Percentiles rank a stretch among this genome's conserved stretches.
These are phyloP conservation scores for Rousettus leschenaultii DNA, from an alignment of 2,113 vertebrate species.

Conservation along the genomic window DNA sequence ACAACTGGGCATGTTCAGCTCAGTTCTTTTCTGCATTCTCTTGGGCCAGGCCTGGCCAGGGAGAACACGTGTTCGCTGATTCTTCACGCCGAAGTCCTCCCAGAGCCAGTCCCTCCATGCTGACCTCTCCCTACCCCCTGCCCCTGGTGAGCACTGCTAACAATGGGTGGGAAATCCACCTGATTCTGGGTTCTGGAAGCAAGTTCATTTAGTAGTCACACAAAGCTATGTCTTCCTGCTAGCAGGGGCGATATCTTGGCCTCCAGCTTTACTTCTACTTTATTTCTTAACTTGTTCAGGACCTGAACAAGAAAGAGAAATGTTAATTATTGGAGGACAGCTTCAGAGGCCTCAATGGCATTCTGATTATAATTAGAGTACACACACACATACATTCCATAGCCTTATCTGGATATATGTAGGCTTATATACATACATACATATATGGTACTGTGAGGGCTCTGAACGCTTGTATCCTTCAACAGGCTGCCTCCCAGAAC, in stretches of 20 bases:
- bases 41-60: not conserved
- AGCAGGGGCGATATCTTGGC: not conserved
- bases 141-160: not conserved
- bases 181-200: not conserved
- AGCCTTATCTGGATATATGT: too few species aligned
- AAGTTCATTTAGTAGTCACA: not conserved
- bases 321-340: not conserved
- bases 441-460: not conserved
- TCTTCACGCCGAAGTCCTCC: not conserved
- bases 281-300: not conserved
- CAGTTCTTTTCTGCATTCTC: not conserved
- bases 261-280: not conserved
- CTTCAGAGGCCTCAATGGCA: not conserved
- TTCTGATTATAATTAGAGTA: not conserved
- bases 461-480: not conserved
- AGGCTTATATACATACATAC: not conserved
- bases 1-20: not conserved
- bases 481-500: not conserved
- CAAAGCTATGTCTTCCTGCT: not conserved
- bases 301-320: not conserved
- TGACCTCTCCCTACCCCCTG: too few species aligned
- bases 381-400: not conserved
- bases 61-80: accelerated
- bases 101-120: not conserved
- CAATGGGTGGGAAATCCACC: not conserved